These are phyloP conservation scores for Anas capensis DNA, from an alignment of 2,797 vertebrate species.

Conservation along the genomic window DNA sequence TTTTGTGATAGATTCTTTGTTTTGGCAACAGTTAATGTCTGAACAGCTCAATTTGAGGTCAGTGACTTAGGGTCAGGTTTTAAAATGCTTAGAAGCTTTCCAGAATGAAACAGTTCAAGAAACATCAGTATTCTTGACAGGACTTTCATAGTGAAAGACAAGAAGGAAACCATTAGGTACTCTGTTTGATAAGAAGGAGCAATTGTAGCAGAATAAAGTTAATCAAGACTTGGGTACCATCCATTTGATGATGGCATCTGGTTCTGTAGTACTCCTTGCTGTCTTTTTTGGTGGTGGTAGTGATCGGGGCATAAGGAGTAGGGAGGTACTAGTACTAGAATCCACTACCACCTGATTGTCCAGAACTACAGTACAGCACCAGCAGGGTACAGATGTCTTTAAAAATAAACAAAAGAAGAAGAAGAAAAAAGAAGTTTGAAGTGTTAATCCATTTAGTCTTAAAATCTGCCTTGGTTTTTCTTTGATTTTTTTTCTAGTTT, in stretches of 20 bases:
- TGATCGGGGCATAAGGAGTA: not conserved
- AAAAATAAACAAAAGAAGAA: not conserved
- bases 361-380: not conserved
- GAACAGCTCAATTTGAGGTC: not conserved
- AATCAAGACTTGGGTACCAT: not conserved
- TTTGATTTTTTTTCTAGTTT: not conserved
- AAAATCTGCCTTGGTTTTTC: not conserved
- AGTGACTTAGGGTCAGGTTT: not conserved
- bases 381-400: not conserved
- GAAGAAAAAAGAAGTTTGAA: not conserved
- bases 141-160: not conserved
- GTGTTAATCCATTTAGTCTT: not conserved
- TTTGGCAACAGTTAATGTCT: not conserved
- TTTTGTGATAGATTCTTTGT: not conserved
- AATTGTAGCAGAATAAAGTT: not conserved
- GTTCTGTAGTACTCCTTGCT: not conserved
- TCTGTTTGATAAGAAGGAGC: not conserved
- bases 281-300: not conserved
- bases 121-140: not conserved
- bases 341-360: not conserved
- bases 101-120: not conserved
- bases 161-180: not conserved
- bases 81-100: not conserved
- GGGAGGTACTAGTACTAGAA: not conserved
- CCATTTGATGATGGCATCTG: not conserved